Evolutionary conservation across 2,888 invertebrate genomes (phyloP).

Genomic region (Acronicta leporina): DNA sequence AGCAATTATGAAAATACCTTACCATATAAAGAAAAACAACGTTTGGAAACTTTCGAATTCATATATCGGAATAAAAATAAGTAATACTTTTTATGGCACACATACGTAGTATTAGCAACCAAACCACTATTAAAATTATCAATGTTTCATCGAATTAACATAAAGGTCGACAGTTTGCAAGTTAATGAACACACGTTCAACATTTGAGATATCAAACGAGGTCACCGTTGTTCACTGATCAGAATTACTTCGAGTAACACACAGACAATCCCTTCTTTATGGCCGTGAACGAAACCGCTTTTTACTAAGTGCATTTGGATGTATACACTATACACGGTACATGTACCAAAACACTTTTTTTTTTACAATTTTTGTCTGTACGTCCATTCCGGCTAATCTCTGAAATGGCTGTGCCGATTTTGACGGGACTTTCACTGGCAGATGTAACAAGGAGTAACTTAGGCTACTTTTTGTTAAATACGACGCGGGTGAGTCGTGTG

Average conservation of each 20-base stretch:
- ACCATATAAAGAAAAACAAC: not conserved
- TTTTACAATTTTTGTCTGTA: too few species aligned
- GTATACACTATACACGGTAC: too few species aligned
- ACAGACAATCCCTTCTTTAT: conserved; percentile 38
- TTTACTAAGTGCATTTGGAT: too few species aligned
- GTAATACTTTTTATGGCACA: conserved; percentile 14
- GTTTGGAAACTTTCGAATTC: not conserved
- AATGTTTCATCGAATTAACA: conserved; percentile 54
- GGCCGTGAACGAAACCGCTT: conserved; percentile 16
- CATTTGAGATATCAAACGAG: conserved; percentile 59
- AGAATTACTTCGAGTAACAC: conserved; percentile 47
- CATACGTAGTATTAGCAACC: not conserved
- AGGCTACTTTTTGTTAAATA: too few species aligned
- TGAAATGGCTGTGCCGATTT: too few species aligned
- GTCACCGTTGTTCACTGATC: conserved; percentile 52
- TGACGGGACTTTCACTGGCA: too few species aligned
- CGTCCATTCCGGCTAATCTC: too few species aligned
- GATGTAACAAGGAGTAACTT: too few species aligned
- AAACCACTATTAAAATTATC: conserved; percentile 44
- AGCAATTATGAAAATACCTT: conserved; percentile 1
- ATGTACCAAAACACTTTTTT: too few species aligned
- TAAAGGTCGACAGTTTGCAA: conserved; percentile 61
- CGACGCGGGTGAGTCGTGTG: too few species aligned
- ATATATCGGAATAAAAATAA: conserved; percentile 8
- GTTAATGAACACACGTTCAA: conserved; percentile 57